Base-by-base conservation (phyloP, 2,888 invertebrate species). In the Bursaphelenchus okinawaensis region DNA sequence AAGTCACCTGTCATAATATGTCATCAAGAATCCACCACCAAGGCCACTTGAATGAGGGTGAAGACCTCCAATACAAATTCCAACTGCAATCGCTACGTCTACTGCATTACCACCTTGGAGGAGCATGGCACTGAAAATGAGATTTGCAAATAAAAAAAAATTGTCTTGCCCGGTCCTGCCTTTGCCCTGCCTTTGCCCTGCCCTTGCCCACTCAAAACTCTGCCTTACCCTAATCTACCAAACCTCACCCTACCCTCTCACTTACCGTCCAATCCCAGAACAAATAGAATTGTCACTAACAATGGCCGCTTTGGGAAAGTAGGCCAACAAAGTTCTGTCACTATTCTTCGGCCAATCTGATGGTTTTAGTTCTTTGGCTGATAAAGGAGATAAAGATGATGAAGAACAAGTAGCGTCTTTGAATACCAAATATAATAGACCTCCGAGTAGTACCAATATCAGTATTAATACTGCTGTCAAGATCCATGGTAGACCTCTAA, bases 21-120 rank as follows among this genome's bases (percentile, higher is more conserved):
- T 90, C 84, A 91, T 89, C 31, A 92, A 85, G 84, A 92, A 92
- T 12, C 93, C 93, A 55, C 93, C 93, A 6, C 93, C 92, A 19
- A 67, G 19, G 4, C 93, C 93, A 88, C 89, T 90, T 76, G 90
- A 89, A 83, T 93, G 91, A 4, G 90, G 88, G 82, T 91, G 89
- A 4, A 89, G 87, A 4, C 91, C 86, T 0, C 93, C 92, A 83
- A 91, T 90, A 83, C 93, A 93, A 75, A 93, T 88, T 54, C 91
- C 83, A 0, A 90, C 88, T 0, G 92, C 91, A 75, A 93, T 89
- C 0, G 91, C 90, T 0, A 91, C 90, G 82, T 93, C 93, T 3
- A 90, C 90, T 0, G 91, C 92, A 59, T 83, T 82, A n/a, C 84
- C 84, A 7, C 82, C 88, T 78, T 87, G 87, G 74, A 87, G 83